phyloP scores from a whole-genome alignment of 1,140 invertebrate species.

The Lutraria rhynchaena region DNA sequence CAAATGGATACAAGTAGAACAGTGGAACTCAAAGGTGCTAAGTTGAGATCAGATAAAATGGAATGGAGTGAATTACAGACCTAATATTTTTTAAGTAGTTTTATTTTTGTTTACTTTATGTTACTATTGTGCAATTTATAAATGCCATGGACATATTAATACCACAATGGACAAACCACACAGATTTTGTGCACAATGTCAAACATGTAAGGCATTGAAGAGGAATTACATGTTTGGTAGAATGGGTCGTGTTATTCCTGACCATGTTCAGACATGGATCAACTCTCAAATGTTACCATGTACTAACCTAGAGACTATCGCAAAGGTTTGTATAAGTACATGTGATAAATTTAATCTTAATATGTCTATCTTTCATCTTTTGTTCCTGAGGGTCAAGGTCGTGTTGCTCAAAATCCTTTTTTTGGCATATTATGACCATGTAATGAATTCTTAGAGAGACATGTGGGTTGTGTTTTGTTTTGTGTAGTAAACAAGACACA shows the following conservation, averaged over 20 bases:
- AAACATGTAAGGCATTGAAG: conserved; percentile 36
- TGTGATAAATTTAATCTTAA: too few species aligned
- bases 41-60: not conserved
- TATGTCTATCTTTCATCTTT: too few species aligned
- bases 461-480: too few species aligned
- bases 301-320: conserved; percentile 12
- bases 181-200: conserved; percentile 40
- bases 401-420: not conserved
- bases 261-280: conserved; percentile 49
- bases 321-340: conserved; percentile 48
- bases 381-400: not conserved
- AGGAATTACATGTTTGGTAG: conserved; percentile 39
- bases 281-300: conserved; percentile 29
- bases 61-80: not conserved
- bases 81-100: too few species aligned
- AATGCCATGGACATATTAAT: too few species aligned
- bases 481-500: too few species aligned
- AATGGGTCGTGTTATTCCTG: conserved; percentile 30
- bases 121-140: too few species aligned
- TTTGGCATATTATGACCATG: not conserved
- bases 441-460: not conserved
- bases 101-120: too few species aligned
- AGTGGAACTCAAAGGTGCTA: too few species aligned
- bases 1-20: too few species aligned
- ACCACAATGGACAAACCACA: conserved; percentile 16